phyloP scores from a whole-genome alignment of 2,113 vertebrate species.

The Athene noctua region DNA sequence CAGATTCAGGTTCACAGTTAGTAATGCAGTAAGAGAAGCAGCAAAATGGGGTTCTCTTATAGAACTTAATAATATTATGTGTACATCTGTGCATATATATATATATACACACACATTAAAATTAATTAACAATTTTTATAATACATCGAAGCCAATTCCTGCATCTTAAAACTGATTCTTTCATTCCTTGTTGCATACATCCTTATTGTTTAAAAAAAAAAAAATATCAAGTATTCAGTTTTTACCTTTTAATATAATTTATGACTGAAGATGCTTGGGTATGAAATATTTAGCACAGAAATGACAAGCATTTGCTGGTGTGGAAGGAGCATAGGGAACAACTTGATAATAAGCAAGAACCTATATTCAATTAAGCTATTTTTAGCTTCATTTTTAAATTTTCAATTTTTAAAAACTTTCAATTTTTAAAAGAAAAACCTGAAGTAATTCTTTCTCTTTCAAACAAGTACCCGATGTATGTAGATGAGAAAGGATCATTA shows the following conservation, averaged over 20 bases:
- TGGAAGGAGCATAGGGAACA: background rate
- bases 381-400: too few species aligned
- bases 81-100: background rate
- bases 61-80: background rate
- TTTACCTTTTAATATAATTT: background rate
- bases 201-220: background rate
- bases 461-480: fast-evolving
- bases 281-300: background rate
- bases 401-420: too few species aligned
- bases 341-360: background rate
- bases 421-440: background rate
- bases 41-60: background rate
- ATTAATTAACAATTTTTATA: background rate
- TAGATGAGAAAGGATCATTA: background rate
- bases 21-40: background rate
- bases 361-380: background rate
- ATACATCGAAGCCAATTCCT: background rate
- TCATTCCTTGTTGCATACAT: background rate
- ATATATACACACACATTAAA: background rate
- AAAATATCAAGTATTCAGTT: background rate
- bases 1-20: background rate
- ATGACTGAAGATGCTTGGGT: background rate
- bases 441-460: background rate
- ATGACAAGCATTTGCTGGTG: background rate
- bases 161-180: background rate